These are phyloP conservation scores for Nymphicus hollandicus DNA, from an alignment of 2,113 vertebrate species.

Conservation along the genomic window DNA sequence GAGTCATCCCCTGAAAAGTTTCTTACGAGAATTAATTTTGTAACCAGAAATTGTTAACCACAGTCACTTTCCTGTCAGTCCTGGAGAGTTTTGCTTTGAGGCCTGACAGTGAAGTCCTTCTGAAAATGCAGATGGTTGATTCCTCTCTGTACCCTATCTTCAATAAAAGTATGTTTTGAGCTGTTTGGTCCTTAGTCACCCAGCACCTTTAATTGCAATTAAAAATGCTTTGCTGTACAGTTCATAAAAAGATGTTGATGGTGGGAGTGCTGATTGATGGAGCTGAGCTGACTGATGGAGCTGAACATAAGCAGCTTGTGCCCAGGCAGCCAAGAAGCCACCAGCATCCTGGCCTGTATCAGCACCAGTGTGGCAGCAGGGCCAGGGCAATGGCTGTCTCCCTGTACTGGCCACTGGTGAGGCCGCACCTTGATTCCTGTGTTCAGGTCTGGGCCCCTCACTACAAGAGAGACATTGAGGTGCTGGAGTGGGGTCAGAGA, in stretches of 20 bases:
- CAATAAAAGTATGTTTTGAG: neutral
- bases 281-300: neutral
- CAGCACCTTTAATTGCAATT: neutral
- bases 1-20: neutral
- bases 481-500: too few species aligned
- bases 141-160: neutral
- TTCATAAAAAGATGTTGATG: neutral
- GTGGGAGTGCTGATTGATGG: neutral
- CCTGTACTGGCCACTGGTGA: too few species aligned
- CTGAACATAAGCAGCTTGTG: neutral
- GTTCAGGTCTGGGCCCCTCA: too few species aligned
- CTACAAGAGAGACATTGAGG: too few species aligned
- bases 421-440: too few species aligned
- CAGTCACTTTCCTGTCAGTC: neutral
- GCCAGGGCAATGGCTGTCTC: too few species aligned
- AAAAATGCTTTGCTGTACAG: neutral
- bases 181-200: neutral
- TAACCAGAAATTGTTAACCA: neutral
- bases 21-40: neutral
- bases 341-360: too few species aligned
- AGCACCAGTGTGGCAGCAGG: too few species aligned
- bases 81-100: neutral
- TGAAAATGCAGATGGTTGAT: neutral
- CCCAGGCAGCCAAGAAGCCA: too few species aligned
- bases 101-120: neutral